phyloP scores from a whole-genome alignment of 2,797 vertebrate species.

The Macropodus opercularis region DNA sequence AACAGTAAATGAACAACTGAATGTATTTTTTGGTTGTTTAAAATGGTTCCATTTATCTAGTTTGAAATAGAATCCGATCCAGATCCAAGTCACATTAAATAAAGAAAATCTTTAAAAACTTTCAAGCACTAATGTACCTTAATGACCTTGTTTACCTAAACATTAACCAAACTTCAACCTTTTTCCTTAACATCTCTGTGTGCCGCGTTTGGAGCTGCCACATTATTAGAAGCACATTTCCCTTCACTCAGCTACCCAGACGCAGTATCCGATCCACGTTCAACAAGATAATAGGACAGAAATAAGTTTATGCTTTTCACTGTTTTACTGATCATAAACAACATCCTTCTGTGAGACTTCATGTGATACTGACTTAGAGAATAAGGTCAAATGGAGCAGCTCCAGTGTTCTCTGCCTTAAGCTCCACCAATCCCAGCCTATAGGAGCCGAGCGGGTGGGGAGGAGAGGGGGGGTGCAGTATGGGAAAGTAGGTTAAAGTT shows the following conservation, averaged over 20 bases:
- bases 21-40: too few species aligned
- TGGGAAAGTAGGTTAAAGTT: constrained; percentile 80
- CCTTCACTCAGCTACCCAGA: not conserved
- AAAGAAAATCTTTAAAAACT: too few species aligned
- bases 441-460: constrained; percentile 3
- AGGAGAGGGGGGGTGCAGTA: constrained; percentile 20
- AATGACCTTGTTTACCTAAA: too few species aligned
- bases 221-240: not conserved
- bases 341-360: not conserved
- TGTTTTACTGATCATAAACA: not conserved
- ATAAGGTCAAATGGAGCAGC: constrained; percentile 14
- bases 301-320: not conserved
- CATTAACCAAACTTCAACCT: too few species aligned
- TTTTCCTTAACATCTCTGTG: too few species aligned
- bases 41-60: too few species aligned
- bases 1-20: too few species aligned
- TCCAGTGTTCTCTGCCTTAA: constrained; percentile 19
- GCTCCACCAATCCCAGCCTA: constrained; percentile 31
- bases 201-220: too few species aligned
- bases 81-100: too few species aligned
- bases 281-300: not conserved
- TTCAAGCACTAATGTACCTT: too few species aligned
- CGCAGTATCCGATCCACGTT: not conserved
- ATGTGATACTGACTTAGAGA: not conserved
- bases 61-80: too few species aligned